Percentiles rank a stretch among this genome's conserved stretches.
Conservation (phyloP, 2,797 vertebrate species). For the Pipistrellus nathusii region DNA sequence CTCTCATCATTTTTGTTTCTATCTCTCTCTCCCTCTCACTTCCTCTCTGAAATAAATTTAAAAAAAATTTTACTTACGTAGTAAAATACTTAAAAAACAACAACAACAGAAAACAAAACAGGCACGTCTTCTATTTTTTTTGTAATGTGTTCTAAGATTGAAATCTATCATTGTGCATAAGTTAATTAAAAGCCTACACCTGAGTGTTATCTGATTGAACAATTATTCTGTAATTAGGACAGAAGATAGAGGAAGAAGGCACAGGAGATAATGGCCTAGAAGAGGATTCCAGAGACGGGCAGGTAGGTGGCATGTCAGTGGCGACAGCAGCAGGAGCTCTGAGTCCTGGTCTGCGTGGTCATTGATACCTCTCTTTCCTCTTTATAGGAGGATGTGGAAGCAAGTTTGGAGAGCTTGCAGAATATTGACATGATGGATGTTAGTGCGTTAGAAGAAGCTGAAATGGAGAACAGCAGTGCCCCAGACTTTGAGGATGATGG, state of each 20-base stretch:
- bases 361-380: constrained; percentile 42
- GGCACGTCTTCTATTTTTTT: not conserved
- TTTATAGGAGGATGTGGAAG: constrained; percentile 91
- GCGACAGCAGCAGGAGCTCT: accelerated
- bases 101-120: no score
- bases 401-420: constrained; percentile 91
- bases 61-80: no score
- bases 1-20: no score
- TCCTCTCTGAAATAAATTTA: no score
- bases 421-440: constrained; percentile 95
- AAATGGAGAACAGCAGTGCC: constrained; percentile 90
- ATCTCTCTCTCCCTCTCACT: no score
- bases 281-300: constrained; percentile 93
- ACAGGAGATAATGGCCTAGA: constrained; percentile 92
- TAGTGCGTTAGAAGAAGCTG: constrained; percentile 93
- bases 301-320: constrained; percentile 86
- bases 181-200: not conserved
- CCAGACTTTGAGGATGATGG: constrained; percentile 89
- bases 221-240: constrained; percentile 86
- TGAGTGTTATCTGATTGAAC: not conserved
- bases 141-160: not conserved
- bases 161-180: not conserved
- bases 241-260: constrained; percentile 91
- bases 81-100: no score
- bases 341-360: not conserved